A percentile compares a stretch with the other conserved stretches of the same genome.
phyloP scores from a whole-genome alignment of 2,113 vertebrate species.

The Asarcornis scutulata region DNA sequence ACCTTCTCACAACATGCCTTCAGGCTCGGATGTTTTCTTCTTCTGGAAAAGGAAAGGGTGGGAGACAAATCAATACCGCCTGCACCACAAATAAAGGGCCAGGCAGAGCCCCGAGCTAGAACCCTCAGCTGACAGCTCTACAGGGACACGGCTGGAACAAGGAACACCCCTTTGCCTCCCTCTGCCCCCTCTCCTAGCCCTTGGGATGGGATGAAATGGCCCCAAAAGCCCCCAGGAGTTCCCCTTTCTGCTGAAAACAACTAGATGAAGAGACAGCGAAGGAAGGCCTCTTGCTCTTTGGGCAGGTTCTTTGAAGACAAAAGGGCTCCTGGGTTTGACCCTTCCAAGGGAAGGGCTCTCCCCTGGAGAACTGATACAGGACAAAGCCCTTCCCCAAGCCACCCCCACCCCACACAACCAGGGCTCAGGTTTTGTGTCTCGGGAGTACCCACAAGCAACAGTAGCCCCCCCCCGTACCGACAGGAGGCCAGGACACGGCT shows the following conservation, averaged over 20 bases:
- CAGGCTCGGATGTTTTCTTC: conserved; percentile 55
- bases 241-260: neutral
- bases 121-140: neutral
- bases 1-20: conserved; percentile 60
- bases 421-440: neutral
- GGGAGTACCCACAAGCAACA: neutral
- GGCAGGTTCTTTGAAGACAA: neutral
- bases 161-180: neutral
- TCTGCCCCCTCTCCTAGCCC: neutral
- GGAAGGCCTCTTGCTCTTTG: neutral
- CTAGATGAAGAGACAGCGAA: neutral
- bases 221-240: neutral
- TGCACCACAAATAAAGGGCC: neutral
- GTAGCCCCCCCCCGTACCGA: neutral
- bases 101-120: neutral
- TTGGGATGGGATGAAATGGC: neutral
- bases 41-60: conserved; percentile 33
- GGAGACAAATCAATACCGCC: neutral
- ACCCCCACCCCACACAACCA: neutral
- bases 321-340: neutral
- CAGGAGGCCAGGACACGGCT: neutral
- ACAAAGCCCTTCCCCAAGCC: neutral
- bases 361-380: neutral
- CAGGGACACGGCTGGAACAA: neutral
- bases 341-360: neutral